phyloP scores from a whole-genome alignment of 2,113 vertebrate species.

The Carassius carassius region DNA sequence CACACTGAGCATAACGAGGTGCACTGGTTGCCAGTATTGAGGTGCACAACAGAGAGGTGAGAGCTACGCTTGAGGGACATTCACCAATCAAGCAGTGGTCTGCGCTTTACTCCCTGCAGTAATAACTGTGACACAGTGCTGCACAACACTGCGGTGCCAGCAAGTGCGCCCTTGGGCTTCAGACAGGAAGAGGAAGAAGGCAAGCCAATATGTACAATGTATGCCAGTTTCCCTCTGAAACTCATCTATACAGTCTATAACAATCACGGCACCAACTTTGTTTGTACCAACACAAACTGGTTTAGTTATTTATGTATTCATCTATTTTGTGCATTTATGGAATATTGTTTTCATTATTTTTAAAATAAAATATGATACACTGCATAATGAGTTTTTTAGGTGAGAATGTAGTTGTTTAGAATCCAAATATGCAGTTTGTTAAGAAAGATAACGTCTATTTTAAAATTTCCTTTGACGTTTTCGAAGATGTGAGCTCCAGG shows the following conservation, averaged over 20 bases:
- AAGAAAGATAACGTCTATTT: too few relatives aligned
- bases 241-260: neutral
- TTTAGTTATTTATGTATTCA: neutral
- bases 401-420: neutral
- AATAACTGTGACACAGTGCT: neutral
- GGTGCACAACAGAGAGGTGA: constrained; percentile 3
- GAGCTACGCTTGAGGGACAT: constrained; percentile 14
- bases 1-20: neutral
- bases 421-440: neutral
- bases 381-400: too few relatives aligned
- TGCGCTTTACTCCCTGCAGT: constrained; percentile 10
- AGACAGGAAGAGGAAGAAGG: neutral
- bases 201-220: neutral
- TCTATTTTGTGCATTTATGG: neutral
- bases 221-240: neutral
- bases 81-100: neutral
- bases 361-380: neutral
- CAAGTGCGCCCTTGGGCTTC: neutral
- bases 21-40: neutral
- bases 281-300: neutral
- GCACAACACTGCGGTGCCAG: neutral
- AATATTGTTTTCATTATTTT: neutral
- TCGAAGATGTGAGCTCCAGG: too few relatives aligned
- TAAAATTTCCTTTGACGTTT: too few relatives aligned
- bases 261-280: neutral